Conservation (phyloP, 2,888 invertebrate genomes). For the Hydrotaea diabolus region DNA sequence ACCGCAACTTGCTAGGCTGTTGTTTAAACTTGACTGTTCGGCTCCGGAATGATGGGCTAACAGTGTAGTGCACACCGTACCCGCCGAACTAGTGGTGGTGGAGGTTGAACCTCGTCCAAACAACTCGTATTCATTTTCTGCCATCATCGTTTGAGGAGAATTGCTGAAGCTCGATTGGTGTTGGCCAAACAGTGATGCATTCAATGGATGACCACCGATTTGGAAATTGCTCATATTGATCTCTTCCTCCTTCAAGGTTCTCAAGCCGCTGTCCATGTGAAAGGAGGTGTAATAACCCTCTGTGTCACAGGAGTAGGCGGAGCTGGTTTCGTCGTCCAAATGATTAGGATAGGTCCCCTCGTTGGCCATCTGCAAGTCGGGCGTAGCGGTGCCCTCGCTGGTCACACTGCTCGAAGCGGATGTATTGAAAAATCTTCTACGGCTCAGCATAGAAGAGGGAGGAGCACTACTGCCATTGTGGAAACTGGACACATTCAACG, state of each 20-base stretch:
- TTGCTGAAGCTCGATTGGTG: conserved; percentile 87
- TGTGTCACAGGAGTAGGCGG: conserved; percentile 96
- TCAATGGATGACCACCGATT: conserved; percentile 85
- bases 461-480: conserved; percentile 82
- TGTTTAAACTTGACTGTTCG: conserved; percentile 83
- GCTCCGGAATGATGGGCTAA: conserved; percentile 82
- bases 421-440: conserved; percentile 86
- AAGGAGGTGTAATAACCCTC: conserved; percentile 99
- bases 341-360: conserved; percentile 80
- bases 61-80: conserved; percentile 92
- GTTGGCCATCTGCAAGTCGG: conserved; percentile 87
- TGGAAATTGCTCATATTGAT: conserved; percentile 85
- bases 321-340: conserved; percentile 93
- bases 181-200: conserved; percentile 76
- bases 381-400: conserved; percentile 91
- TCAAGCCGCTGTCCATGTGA: conserved; percentile 96
- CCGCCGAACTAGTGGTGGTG: conserved; percentile 94
- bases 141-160: conserved; percentile 86
- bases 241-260: conserved; percentile 90
- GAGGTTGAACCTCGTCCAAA: conserved; percentile 96
- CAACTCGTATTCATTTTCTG: conserved; percentile 94
- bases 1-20: conserved; percentile 81
- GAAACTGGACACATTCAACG: conserved; percentile 83
- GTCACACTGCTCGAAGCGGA: conserved; percentile 92
- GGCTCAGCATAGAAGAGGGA: conserved; percentile 86